Conservation (phyloP, 2,113 vertebrate species). For the Pandion haliaetus region DNA sequence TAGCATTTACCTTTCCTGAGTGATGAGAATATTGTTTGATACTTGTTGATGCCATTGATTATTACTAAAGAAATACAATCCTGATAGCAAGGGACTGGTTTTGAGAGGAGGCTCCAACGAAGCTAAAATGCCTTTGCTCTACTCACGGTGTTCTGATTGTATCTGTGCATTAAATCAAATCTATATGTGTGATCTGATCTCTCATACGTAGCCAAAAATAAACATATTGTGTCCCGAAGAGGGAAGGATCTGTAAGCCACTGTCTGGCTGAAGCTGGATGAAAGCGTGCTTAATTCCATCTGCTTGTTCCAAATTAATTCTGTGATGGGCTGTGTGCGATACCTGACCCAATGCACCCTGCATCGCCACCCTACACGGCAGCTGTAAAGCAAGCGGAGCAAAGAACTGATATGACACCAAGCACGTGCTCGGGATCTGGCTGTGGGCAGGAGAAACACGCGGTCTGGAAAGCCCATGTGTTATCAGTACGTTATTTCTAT, state of each 20-base stretch:
- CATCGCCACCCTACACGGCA: rapidly evolving
- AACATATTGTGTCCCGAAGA: slow-evolving; percentile 6
- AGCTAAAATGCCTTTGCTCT: not conserved
- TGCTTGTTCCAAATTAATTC: not conserved
- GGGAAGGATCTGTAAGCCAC: not conserved
- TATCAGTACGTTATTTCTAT: not conserved
- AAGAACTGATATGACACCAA: not conserved
- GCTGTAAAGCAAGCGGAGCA: not conserved
- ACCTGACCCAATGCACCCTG: rapidly evolving
- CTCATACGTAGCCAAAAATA: not conserved
- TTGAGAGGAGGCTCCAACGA: not conserved
- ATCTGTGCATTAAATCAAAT: slow-evolving; percentile 12
- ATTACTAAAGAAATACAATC: not conserved
- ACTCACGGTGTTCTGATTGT: not conserved
- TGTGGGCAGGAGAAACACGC: not conserved
- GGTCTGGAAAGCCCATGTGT: not conserved
- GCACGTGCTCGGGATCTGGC: not conserved
- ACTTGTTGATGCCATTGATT: slow-evolving; percentile 45
- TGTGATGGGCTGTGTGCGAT: not conserved
- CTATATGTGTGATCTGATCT: not conserved
- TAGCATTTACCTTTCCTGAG: slow-evolving; percentile 34
- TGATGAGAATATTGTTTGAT: not conserved
- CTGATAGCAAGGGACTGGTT: not conserved
- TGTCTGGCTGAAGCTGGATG: not conserved
- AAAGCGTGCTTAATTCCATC: not conserved